Evolutionary conservation across 2,113 vertebrate genomes (phyloP).

Genomic region (Crotalus horridus): DNA sequence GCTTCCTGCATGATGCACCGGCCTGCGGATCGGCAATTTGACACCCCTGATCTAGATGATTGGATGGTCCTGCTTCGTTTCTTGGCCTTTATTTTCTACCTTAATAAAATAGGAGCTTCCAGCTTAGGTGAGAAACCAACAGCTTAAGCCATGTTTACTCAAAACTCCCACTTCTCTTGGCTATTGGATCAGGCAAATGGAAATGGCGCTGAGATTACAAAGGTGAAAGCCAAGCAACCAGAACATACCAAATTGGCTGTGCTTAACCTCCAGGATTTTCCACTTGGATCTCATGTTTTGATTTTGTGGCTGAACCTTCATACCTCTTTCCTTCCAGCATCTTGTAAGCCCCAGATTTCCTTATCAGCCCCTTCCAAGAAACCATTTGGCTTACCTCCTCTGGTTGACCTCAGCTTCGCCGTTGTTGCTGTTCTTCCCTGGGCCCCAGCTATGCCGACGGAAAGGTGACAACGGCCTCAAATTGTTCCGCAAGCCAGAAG

Average conservation of each 20-base stretch:
- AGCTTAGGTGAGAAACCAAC: neutral
- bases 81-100: neutral
- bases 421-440: conserved; percentile 81
- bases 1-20: too few relatives aligned
- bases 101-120: neutral
- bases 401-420: conserved; percentile 87
- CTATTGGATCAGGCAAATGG: neutral
- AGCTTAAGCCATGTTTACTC: neutral
- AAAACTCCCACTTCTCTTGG: neutral
- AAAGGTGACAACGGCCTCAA: conserved; percentile 86
- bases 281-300: neutral
- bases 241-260: neutral
- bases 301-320: neutral
- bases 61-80: neutral
- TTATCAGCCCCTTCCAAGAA: neutral
- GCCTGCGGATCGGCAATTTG: too few relatives aligned
- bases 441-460: conserved; percentile 95
- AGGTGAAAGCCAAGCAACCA: neutral
- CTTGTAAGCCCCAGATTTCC: neutral
- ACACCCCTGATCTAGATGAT: neutral
- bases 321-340: neutral
- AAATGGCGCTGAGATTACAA: neutral
- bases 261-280: neutral
- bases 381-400: conserved; percentile 78
- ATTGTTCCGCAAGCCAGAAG: conserved; percentile 71